Evolutionary conservation across 2,888 invertebrate species (phyloP), one percentile per base, ranked within the genome.

Genomic region (Aleiodes alternator): DNA sequence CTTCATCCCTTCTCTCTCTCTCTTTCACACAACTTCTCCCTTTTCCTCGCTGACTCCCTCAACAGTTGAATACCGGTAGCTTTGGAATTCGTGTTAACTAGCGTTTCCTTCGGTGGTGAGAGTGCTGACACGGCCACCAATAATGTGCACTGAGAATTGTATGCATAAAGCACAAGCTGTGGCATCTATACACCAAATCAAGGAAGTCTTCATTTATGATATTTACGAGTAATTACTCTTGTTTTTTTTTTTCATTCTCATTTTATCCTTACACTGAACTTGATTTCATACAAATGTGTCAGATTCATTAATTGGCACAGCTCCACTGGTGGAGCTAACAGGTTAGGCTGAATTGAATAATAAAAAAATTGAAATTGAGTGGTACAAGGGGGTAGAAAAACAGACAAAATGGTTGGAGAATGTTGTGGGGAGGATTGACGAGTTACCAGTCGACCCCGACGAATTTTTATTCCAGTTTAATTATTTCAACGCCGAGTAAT

Each of bases 391-490:
- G 55, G 76, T 56, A 51, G 64, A 68, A 76, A 56, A 75, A 72
- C 14, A 56, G 72, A 66, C n/a, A 73, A 73, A 69, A 51, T 70
- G 69, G 64, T 43, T 64, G 5, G 64, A 56, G 57, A 76, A 66
- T 72, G 79, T 79, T 77, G 73, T 76, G 43, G 71, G 55, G 77
- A 79, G 79, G 76, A 82, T 85, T 84, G 84, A 86, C 84, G 84
- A 83, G 80, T 80, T 70, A 79, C 69, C 69, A 75, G 78, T 76
- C 61, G 75, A 77, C 66, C 59, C 77, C 81, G 77, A 81, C 80
- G 82, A 83, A 87, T 85, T 87, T 87, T 87, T 86, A 86, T 85
- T 86, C 83, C 84, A 81, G 81, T 87, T 88, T 86, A 87, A 88
- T 87, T 86, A 86, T 86, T 83, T 84, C 82, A 81, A 82, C 82